These are phyloP conservation scores for Cheilosia variabilis DNA, from an alignment of 2,888 invertebrate genomes.

Conservation along the genomic window DNA sequence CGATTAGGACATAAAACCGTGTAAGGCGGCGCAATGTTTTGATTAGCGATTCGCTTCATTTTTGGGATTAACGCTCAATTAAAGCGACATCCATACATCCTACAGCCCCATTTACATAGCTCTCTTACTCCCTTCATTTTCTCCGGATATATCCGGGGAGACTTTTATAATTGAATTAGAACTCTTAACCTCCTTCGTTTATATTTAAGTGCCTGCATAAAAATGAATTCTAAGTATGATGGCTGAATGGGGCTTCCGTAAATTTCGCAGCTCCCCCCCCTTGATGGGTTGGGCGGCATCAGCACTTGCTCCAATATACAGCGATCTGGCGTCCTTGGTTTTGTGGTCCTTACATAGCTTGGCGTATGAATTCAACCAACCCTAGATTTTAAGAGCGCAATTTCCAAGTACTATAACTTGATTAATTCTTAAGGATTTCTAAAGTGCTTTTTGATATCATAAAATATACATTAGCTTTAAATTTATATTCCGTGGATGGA, in stretches of 20 bases:
- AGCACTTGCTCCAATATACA: background rate
- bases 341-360: background rate
- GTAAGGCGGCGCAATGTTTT: constrained; percentile 3
- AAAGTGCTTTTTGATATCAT: constrained; percentile 63
- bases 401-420: constrained; percentile 65
- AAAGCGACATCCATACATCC: constrained; percentile 8
- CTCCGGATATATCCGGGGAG: constrained; percentile 21
- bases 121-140: background rate
- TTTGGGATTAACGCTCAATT: constrained; percentile 12
- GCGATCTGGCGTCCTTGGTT: background rate
- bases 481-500: constrained; percentile 51
- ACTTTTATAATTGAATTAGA: constrained; percentile 56
- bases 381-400: constrained; percentile 53
- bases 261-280: constrained; percentile 5
- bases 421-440: constrained; percentile 64
- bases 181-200: constrained; percentile 58
- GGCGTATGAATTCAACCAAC: constrained; percentile 26
- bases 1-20: no score
- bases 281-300: background rate
- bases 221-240: constrained; percentile 51
- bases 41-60: background rate
- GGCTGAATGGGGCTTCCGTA: constrained; percentile 16
- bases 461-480: constrained; percentile 61
- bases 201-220: constrained; percentile 60
- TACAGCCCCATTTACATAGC: background rate